Conservation (phyloP, 1,140 invertebrate species). For the Plectrocnemia conspersa region DNA sequence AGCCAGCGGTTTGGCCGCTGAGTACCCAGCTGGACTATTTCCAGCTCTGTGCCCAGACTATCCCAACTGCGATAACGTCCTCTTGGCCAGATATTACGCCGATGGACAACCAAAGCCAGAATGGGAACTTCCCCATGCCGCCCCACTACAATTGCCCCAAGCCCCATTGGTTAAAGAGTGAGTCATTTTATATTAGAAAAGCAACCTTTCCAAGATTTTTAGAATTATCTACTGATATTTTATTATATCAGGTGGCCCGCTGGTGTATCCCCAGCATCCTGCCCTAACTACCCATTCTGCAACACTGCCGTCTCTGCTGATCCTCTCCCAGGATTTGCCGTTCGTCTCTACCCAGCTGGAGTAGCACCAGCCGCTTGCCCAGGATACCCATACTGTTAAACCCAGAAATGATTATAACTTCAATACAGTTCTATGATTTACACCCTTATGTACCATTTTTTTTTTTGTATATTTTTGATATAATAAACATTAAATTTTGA, state of each 20-base stretch:
- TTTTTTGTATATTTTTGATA: too few species aligned
- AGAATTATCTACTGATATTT: slow-evolving; percentile 37
- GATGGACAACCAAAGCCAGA: slow-evolving; percentile 48
- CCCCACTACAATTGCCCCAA: slow-evolving; percentile 36
- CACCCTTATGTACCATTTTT: too few species aligned
- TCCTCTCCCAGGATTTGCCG: slow-evolving; percentile 32
- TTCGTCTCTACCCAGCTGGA: slow-evolving; percentile 48
- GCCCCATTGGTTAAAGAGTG: too few species aligned
- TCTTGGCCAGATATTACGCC: slow-evolving; percentile 44
- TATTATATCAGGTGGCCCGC: slow-evolving; percentile 48
- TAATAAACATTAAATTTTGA: too few species aligned
- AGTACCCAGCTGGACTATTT: slow-evolving; percentile 52
- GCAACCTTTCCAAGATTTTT: too few species aligned
- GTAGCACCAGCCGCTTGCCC: slow-evolving; percentile 52
- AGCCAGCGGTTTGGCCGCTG: slow-evolving; percentile 33
- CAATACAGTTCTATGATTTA: too few species aligned
- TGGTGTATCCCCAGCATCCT: slow-evolving; percentile 50
- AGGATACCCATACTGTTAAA: slow-evolving; percentile 37
- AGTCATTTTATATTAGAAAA: too few species aligned
- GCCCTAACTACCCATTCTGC: slow-evolving; percentile 59
- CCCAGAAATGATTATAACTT: not conserved
- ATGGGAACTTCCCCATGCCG: slow-evolving; percentile 47
- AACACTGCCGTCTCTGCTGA: slow-evolving; percentile 38
- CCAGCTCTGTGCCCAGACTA: slow-evolving; percentile 54
- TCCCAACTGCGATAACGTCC: slow-evolving; percentile 48